phyloP scores from a whole-genome alignment of 2,797 vertebrate species.

The Rhinatrema bivittatum region DNA sequence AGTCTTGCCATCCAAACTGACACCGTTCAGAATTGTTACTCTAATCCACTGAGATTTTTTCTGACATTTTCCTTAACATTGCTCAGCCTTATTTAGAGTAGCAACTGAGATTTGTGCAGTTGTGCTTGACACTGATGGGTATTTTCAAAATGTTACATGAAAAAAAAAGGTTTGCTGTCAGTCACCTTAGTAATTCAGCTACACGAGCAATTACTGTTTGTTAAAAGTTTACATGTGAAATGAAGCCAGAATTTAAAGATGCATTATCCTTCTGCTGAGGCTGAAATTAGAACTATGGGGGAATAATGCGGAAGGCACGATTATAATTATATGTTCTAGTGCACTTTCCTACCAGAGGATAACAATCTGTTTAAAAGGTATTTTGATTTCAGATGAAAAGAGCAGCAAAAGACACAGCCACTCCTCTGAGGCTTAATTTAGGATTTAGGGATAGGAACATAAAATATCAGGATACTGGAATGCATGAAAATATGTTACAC shows the following conservation, averaged over 20 bases:
- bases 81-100: conserved; percentile 69
- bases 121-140: conserved; percentile 74
- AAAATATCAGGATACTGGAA: conserved; percentile 40
- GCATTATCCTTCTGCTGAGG: not conserved
- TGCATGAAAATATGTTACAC: conserved; percentile 29
- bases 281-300: not conserved
- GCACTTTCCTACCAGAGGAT: not conserved
- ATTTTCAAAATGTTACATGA: conserved; percentile 61
- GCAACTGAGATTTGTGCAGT: conserved; percentile 53
- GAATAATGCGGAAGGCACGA: not conserved
- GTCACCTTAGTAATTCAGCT: conserved; percentile 19
- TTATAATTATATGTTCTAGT: not conserved
- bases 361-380: conserved; percentile 26
- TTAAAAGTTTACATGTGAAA: conserved; percentile 53
- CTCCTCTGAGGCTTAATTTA: conserved; percentile 50
- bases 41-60: conserved; percentile 56
- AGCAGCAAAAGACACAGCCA: conserved; percentile 22
- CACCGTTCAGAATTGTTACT: conserved; percentile 52
- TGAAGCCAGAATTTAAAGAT: conserved; percentile 31
- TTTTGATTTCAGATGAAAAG: conserved; percentile 34
- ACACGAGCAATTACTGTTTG: conserved; percentile 26
- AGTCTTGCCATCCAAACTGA: conserved; percentile 35
- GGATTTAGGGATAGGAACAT: conserved; percentile 43
- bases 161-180: conserved; percentile 49
- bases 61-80: conserved; percentile 52